These are phyloP conservation scores for Catocala sponsa DNA, from an alignment of 2,888 invertebrate species.

Conservation along the genomic window DNA sequence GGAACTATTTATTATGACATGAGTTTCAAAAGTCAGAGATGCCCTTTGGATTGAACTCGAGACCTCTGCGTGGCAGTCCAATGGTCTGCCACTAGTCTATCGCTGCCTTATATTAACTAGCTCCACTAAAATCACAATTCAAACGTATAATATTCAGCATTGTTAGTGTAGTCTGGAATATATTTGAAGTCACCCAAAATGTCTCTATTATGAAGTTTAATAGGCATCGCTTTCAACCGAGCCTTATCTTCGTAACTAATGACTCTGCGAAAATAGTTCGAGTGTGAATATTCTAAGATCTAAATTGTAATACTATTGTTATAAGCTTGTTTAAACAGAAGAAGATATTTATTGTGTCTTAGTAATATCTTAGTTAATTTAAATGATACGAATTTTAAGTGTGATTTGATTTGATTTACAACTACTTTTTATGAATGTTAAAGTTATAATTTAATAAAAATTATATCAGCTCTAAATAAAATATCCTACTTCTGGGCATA, in stretches of 20 bases:
- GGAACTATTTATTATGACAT: too few species aligned
- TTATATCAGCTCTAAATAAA: too few species aligned
- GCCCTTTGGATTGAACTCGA: too few species aligned
- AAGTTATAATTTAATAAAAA: too few species aligned
- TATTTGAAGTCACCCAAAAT: slow-evolving; percentile 6
- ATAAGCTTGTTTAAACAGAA: not conserved
- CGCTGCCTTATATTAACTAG: not conserved
- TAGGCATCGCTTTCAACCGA: slow-evolving; percentile 21
- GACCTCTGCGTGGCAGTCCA: too few species aligned
- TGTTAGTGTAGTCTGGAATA: slow-evolving; percentile 3
- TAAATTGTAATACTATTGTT: not conserved
- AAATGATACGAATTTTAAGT: not conserved
- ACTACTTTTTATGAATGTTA: too few species aligned
- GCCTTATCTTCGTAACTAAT: slow-evolving; percentile 16
- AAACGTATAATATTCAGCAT: not conserved
- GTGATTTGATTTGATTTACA: too few species aligned
- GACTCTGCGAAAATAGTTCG: slow-evolving; percentile 9
- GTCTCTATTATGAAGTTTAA: slow-evolving; percentile 15
- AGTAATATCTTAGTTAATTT: too few species aligned
- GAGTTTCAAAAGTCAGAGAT: too few species aligned
- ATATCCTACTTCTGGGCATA: too few species aligned
- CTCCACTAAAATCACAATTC: not conserved
- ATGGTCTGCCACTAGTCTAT: too few species aligned
- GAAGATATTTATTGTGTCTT: too few species aligned
- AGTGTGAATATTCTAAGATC: slow-evolving; percentile 3